phyloP scores from a whole-genome alignment of 2,888 invertebrate genomes.

The Erebia palarica region DNA sequence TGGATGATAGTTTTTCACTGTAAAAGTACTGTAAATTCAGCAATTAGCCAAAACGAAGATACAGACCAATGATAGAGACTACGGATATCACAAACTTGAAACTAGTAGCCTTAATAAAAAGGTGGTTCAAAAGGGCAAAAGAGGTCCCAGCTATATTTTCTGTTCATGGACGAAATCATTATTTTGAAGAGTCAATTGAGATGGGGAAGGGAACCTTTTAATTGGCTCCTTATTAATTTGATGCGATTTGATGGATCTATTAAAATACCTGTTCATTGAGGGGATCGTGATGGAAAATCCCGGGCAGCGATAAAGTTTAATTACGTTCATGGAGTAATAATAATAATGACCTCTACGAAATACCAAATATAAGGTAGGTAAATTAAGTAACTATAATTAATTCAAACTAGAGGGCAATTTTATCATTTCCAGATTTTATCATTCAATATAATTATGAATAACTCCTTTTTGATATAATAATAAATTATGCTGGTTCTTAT shows the following conservation, averaged over 20 bases:
- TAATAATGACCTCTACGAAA: not conserved
- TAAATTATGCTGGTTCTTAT: too few species aligned
- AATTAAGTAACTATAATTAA: not conserved
- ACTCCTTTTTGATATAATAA: too few species aligned
- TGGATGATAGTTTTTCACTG: too few species aligned
- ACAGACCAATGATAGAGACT: too few species aligned
- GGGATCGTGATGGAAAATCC: slow-evolving; percentile 1
- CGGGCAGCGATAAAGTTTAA: slow-evolving; percentile 4
- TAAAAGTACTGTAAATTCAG: too few species aligned
- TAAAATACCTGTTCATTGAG: slow-evolving; percentile 4
- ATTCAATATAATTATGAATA: too few species aligned
- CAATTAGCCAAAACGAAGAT: too few species aligned
- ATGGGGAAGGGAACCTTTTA: not conserved
- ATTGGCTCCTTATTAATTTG: slow-evolving; percentile 1
- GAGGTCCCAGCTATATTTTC: not conserved
- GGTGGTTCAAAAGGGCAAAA: not conserved
- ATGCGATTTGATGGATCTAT: slow-evolving; percentile 4
- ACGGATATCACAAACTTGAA: too few species aligned
- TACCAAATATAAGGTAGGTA: not conserved
- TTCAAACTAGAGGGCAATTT: too few species aligned
- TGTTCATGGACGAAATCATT: slow-evolving; percentile 8
- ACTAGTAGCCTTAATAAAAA: too few species aligned
- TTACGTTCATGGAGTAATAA: not conserved
- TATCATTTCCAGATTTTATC: too few species aligned
- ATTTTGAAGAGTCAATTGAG: not conserved